Evolutionary conservation across 2,888 invertebrate species (phyloP).

Genomic region (Leptogaster cylindrica): DNA sequence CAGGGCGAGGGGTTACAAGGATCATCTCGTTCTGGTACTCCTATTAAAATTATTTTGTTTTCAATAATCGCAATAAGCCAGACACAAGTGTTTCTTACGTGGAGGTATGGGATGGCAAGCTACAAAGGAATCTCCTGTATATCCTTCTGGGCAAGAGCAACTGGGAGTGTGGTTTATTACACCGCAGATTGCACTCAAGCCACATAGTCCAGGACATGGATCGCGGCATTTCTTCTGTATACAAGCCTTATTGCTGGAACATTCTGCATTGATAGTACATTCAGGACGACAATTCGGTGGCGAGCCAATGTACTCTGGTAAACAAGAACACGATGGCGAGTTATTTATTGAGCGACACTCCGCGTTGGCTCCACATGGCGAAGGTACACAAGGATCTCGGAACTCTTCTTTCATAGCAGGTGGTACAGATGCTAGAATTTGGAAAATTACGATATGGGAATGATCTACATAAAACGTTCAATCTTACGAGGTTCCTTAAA

Average conservation of each 20-base stretch:
- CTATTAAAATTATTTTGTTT: slow-evolving; percentile 28
- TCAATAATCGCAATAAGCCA: neutral
- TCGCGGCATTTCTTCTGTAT: slow-evolving; percentile 78
- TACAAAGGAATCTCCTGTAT: slow-evolving; percentile 77
- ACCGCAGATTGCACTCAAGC: slow-evolving; percentile 68
- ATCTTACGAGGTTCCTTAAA: slow-evolving; percentile 61
- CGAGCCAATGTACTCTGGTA: slow-evolving; percentile 70
- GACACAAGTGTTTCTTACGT: slow-evolving; percentile 52
- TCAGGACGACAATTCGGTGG: slow-evolving; percentile 76
- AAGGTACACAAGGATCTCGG: slow-evolving; percentile 68
- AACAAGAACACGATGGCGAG: slow-evolving; percentile 71
- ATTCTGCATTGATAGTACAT: slow-evolving; percentile 76
- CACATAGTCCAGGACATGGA: slow-evolving; percentile 82
- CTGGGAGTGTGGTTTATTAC: slow-evolving; percentile 77
- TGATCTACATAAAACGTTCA: too few relatives aligned
- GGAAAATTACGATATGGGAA: neutral
- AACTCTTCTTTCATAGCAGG: slow-evolving; percentile 51
- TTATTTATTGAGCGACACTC: slow-evolving; percentile 68
- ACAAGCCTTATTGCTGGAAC: slow-evolving; percentile 76
- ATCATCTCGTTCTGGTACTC: slow-evolving; percentile 56
- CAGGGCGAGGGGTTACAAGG: slow-evolving; percentile 72
- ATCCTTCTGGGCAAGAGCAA: slow-evolving; percentile 74
- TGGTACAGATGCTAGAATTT: slow-evolving; percentile 54
- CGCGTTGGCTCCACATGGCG: slow-evolving; percentile 74
- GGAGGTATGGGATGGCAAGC: slow-evolving; percentile 65